Conservation (phyloP, 2,888 invertebrate species). For the Gerris lacustris region DNA sequence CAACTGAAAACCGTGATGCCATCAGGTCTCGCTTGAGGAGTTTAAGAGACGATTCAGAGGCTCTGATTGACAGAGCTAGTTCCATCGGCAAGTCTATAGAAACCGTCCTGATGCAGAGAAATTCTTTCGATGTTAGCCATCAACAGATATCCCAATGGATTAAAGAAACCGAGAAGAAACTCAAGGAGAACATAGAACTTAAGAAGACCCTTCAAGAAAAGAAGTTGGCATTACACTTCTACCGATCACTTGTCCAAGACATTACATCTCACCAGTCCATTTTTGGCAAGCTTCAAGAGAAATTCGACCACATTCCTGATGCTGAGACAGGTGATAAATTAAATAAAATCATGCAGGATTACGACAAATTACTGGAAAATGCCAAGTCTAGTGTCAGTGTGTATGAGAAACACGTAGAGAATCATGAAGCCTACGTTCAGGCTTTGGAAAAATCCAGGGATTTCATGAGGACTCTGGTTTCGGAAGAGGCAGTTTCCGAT, state of each 20-base stretch:
- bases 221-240: slow-evolving; percentile 70
- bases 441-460: slow-evolving; percentile 72
- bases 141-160: slow-evolving; percentile 80
- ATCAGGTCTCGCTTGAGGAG: slow-evolving; percentile 69
- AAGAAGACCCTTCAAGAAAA: slow-evolving; percentile 76
- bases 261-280: slow-evolving; percentile 74
- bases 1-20: slow-evolving; percentile 72
- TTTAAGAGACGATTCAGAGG: slow-evolving; percentile 70
- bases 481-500: slow-evolving; percentile 66
- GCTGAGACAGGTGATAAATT: slow-evolving; percentile 65
- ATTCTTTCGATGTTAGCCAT: slow-evolving; percentile 85
- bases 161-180: slow-evolving; percentile 59
- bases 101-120: slow-evolving; percentile 75
- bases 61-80: slow-evolving; percentile 71
- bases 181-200: slow-evolving; percentile 56
- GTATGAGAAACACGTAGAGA: slow-evolving; percentile 58
- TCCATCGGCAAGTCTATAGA: slow-evolving; percentile 76
- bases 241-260: slow-evolving; percentile 70
- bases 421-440: slow-evolving; percentile 72
- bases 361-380: slow-evolving; percentile 53
- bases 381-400: slow-evolving; percentile 52
- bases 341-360: slow-evolving; percentile 57
- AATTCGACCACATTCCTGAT: slow-evolving; percentile 65
- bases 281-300: slow-evolving; percentile 68
- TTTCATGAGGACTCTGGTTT: slow-evolving; percentile 64